Evolutionary conservation across 1,140 invertebrate genomes (phyloP).

Genomic region (Chelonus insularis): DNA sequence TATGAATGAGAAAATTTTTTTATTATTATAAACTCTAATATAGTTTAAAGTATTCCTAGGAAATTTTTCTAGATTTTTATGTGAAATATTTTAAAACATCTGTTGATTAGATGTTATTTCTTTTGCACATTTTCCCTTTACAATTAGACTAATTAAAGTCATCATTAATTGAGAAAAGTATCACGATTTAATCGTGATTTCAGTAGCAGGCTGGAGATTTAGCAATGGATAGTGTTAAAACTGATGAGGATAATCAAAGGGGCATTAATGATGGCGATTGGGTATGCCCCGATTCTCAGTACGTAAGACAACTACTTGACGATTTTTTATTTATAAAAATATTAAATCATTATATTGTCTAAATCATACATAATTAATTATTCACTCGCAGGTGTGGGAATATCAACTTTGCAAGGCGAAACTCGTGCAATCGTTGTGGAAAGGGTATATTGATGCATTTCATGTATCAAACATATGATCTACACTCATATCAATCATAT

Average conservation of each 20-base stretch:
- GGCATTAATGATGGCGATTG: constrained; percentile 55
- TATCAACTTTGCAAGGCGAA: constrained; percentile 90
- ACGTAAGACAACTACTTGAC: constrained; percentile 33
- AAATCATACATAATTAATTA: not conserved
- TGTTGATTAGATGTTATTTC: too few relatives aligned
- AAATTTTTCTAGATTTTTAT: too few relatives aligned
- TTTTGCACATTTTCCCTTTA: too few relatives aligned
- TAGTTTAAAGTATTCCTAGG: too few relatives aligned
- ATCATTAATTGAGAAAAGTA: too few relatives aligned
- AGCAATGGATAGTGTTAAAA: constrained; percentile 45
- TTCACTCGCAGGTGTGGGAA: constrained; percentile 77
- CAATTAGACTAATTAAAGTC: too few relatives aligned
- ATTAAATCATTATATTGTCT: not conserved
- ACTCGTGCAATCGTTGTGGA: constrained; percentile 89
- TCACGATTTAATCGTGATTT: too few relatives aligned
- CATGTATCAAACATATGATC: not conserved
- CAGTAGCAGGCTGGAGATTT: too few relatives aligned
- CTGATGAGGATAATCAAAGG: constrained; percentile 49
- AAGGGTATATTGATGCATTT: constrained; percentile 59
- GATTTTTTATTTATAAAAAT: not conserved
- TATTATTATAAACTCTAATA: too few relatives aligned
- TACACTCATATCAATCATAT: not conserved
- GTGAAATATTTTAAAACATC: too few relatives aligned
- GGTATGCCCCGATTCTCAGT: constrained; percentile 57
- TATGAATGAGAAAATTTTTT: too few relatives aligned